These are phyloP conservation scores for Saimiri boliviensis DNA, from an alignment of 2,113 vertebrate species.

Conservation along the genomic window DNA sequence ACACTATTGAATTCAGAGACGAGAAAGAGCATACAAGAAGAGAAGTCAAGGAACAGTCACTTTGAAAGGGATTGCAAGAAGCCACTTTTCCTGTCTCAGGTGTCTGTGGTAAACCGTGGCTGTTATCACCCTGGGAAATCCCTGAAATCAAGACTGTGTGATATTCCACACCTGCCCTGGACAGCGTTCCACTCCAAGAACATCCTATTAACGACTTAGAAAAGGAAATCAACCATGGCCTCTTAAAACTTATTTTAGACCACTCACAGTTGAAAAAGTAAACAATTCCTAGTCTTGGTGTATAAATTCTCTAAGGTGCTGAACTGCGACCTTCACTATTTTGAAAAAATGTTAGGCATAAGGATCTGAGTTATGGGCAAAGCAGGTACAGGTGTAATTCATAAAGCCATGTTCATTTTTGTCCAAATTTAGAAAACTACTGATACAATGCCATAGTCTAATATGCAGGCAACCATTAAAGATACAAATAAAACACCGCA, in stretches of 20 bases:
- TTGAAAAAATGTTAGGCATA: neutral
- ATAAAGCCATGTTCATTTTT: neutral
- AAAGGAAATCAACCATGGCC: neutral
- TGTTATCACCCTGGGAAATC: neutral
- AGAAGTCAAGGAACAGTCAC: neutral
- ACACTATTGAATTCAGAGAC: neutral
- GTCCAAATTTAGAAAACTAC: neutral
- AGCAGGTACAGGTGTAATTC: neutral
- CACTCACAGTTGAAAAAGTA: neutral
- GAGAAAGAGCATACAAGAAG: neutral
- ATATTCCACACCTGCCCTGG: neutral
- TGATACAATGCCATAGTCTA: neutral
- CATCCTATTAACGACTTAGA: neutral
- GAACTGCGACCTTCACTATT: neutral
- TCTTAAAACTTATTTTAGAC: neutral
- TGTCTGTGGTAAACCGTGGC: neutral
- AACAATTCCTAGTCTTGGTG: neutral
- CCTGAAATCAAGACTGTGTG: neutral
- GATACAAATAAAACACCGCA: neutral
- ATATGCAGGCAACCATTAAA: neutral
- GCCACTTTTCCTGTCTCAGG: neutral
- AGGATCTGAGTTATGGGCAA: neutral
- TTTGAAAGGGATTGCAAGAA: slow-evolving; percentile 26
- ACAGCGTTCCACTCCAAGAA: neutral
- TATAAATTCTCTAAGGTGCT: neutral